Base-by-base conservation (phyloP, 1,140 invertebrate genomes). In the Hyles vespertilio region DNA sequence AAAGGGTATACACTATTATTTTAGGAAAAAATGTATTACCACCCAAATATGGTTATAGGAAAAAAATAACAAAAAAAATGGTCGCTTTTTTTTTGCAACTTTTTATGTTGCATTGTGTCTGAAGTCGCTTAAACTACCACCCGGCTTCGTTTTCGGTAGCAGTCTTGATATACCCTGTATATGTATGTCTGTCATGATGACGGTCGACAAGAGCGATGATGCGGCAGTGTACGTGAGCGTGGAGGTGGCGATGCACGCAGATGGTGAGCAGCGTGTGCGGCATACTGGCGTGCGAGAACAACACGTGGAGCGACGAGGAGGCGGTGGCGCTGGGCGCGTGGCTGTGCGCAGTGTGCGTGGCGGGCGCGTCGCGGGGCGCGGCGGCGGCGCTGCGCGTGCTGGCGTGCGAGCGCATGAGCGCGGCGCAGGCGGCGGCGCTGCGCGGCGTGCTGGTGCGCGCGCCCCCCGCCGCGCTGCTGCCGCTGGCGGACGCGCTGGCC, bases 331-430 rank as follows among this genome's bases (percentile, higher is more conserved):
- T 43, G 34, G 34, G 52, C 52, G 34, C 40, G 10, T 40, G 34
- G 40, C 52, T 54, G 52, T 40, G 52, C 52, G 52, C 40, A 36
- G 48, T 22, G 34, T 5, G 52, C 34, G 52, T 44, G 52, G 34
- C 34, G 34, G 34, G 40, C 52, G 34, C 40, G 10, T 6, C 5
- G 32, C 12, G 10, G 12, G 11, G 49, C 12, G 49, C 32, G 49
- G 22, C 49, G 49, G 11, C 11, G 3, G 32, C 49, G 49, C 49
- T 33, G 49, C 49, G 49, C 49, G 7, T 22, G 49, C 49, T 32
- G 49, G 34, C 4, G 10, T 3, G 52, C 36, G 52, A n/a, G 34
- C 34, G 34, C 10, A 5, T 33, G 3, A 4, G 3, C 8, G 9
- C 40, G 34, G 12, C 34, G 52, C 54, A 32, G 11, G 10, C 3